These are phyloP conservation scores for Coenobita brevimanus DNA, from an alignment of 1,140 invertebrate species.

Conservation along the genomic window DNA sequence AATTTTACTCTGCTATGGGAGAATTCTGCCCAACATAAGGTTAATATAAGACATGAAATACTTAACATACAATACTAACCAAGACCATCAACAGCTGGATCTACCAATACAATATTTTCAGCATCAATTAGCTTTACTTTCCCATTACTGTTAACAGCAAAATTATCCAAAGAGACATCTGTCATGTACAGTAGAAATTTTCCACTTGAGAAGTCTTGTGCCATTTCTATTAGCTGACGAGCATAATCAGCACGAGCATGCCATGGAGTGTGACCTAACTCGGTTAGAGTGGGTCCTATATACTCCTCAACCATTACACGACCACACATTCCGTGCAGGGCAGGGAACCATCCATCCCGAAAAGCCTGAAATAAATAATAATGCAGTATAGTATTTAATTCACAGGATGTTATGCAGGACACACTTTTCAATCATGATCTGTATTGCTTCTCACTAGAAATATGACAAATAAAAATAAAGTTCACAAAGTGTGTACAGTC, in stretches of 20 bases:
- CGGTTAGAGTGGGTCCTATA: conserved; percentile 72
- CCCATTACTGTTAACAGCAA: conserved; percentile 73
- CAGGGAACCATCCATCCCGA: conserved; percentile 73
- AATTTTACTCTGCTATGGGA: no score
- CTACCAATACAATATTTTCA: conserved; percentile 74
- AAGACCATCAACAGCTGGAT: conserved; percentile 64
- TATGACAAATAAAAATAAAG: no score
- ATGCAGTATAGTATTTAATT: no score
- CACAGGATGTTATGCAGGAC: no score
- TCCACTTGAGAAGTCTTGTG: conserved; percentile 72
- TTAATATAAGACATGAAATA: no score
- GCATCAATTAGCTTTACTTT: conserved; percentile 74
- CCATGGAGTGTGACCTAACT: conserved; percentile 72
- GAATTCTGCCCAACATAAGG: no score
- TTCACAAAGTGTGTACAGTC: no score
- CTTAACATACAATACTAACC: no score
- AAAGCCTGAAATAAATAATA: conserved; percentile 30
- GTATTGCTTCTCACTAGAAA: no score
- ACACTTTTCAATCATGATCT: no score
- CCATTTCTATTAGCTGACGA: conserved; percentile 74
- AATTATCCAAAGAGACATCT: conserved; percentile 73
- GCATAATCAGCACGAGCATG: conserved; percentile 73
- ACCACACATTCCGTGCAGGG: conserved; percentile 74
- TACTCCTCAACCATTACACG: conserved; percentile 73
- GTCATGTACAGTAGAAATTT: conserved; percentile 74